These are phyloP conservation scores for Samia ricini DNA, from an alignment of 1,140 invertebrate genomes.

Conservation along the genomic window DNA sequence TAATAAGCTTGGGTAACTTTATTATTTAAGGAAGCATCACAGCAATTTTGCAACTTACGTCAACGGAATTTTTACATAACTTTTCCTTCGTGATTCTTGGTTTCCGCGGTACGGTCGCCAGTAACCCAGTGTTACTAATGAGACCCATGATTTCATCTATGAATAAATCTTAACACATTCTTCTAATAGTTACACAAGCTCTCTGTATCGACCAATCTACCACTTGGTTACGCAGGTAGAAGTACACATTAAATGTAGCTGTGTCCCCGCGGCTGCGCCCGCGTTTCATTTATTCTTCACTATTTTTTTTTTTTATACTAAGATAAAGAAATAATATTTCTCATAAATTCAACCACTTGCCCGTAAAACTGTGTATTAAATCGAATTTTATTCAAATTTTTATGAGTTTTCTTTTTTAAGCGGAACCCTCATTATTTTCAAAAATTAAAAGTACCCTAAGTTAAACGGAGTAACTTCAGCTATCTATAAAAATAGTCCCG, in stretches of 20 bases:
- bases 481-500: too few species aligned
- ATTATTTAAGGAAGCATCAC: not conserved
- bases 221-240: conserved; percentile 38
- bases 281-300: too few species aligned
- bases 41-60: not conserved
- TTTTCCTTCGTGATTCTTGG: conserved; percentile 35
- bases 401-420: too few species aligned
- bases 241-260: not conserved
- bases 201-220: conserved; percentile 55
- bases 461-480: too few species aligned
- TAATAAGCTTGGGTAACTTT: not conserved
- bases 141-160: conserved; percentile 17
- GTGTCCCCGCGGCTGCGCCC: too few species aligned
- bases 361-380: too few species aligned
- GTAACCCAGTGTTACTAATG: conserved; percentile 67
- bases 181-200: not conserved
- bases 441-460: too few species aligned
- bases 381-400: too few species aligned
- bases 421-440: too few species aligned
- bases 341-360: too few species aligned
- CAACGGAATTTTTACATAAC: conserved; percentile 30
- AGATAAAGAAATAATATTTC: too few species aligned
- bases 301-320: too few species aligned
- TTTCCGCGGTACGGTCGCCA: conserved; percentile 56
- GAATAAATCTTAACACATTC: not conserved